phyloP scores from a whole-genome alignment of 1,140 invertebrate species.

The Drosophila subpulchrella region DNA sequence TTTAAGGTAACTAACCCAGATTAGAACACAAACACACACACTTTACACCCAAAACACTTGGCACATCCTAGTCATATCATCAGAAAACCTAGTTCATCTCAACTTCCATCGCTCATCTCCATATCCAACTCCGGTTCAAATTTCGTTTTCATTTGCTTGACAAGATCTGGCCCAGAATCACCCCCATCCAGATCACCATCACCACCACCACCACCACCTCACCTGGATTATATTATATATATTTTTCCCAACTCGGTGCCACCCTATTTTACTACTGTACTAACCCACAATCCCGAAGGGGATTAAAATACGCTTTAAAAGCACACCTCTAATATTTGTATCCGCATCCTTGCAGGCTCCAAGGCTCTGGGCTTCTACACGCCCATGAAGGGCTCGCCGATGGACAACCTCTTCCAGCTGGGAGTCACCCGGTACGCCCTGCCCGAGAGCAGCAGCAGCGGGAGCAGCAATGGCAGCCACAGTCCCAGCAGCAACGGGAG shows the following conservation, averaged over 20 bases:
- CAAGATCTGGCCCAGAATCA: constrained; percentile 19
- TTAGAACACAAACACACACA: constrained; percentile 34
- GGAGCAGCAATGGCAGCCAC: constrained; percentile 41
- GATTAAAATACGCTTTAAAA: constrained; percentile 8
- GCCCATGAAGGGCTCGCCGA: constrained; percentile 86
- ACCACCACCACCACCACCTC: neutral
- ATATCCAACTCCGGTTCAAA: constrained; percentile 12
- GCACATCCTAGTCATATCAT: constrained; percentile 32
- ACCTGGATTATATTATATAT: constrained; percentile 13
- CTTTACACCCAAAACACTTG: constrained; percentile 15
- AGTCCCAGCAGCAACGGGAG: constrained; percentile 54
- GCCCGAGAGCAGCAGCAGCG: constrained; percentile 52
- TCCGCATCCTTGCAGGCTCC: constrained; percentile 69
- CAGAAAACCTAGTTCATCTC: constrained; percentile 15
- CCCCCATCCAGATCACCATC: neutral
- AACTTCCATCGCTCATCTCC: constrained; percentile 19
- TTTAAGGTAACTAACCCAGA: constrained; percentile 75
- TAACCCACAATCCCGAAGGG: neutral
- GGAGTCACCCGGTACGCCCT: constrained; percentile 86
- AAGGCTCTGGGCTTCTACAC: constrained; percentile 87
- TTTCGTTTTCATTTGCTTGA: constrained; percentile 42
- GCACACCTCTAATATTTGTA: neutral
- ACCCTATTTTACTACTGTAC: constrained; percentile 25
- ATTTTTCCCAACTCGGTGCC: constrained; percentile 29
- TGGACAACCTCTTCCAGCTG: constrained; percentile 87